A percentile compares a stretch with the other conserved stretches of the same genome.
These are phyloP conservation scores for Momotus momota DNA, from an alignment of 2,797 vertebrate species.

Conservation along the genomic window DNA sequence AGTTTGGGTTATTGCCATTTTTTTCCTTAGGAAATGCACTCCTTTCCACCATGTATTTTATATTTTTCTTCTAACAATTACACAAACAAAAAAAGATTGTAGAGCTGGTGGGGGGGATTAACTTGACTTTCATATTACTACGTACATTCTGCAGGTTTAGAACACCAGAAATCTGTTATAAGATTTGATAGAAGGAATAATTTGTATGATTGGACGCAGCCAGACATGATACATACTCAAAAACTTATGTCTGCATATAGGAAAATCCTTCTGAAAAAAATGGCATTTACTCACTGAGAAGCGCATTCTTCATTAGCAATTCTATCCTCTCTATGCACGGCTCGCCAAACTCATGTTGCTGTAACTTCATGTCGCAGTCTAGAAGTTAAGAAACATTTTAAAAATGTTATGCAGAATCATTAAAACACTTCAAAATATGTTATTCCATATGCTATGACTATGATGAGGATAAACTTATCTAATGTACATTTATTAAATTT, in stretches of 20 bases:
- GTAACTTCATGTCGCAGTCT: background rate
- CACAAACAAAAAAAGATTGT: background rate
- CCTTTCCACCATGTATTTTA: background rate
- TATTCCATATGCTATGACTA: background rate
- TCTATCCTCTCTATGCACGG: background rate
- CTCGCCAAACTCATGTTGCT: background rate
- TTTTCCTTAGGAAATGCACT: background rate
- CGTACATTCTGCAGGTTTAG: background rate
- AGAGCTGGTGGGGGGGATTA: rapidly evolving
- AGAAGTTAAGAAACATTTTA: background rate
- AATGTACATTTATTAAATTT: background rate
- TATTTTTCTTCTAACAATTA: background rate
- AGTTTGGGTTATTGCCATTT: background rate
- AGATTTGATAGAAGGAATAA: background rate
- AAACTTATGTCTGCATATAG: background rate
- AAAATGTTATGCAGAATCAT: background rate
- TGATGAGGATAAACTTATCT: background rate
- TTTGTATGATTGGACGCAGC: background rate
- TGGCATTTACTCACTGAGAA: background rate
- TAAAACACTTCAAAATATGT: background rate
- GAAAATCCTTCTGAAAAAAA: background rate
- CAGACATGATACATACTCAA: background rate
- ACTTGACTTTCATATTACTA: background rate
- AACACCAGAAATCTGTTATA: background rate
- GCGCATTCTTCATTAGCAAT: background rate